Evolutionary conservation across 2,888 invertebrate species (phyloP), one percentile per base, ranked within the genome.

Genomic region (Junonia oenone): DNA sequence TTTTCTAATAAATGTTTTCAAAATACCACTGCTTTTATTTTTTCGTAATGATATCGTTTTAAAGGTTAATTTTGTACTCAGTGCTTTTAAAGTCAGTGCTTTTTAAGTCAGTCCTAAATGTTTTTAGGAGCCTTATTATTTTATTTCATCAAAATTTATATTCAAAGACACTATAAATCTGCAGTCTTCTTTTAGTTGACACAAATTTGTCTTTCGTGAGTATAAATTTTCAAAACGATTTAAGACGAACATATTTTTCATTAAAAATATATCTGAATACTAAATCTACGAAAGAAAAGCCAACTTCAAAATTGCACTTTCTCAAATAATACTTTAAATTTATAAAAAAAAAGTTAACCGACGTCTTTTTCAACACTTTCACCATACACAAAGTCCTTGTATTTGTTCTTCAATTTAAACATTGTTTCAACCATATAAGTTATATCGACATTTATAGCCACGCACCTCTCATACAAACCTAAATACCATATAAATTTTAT

Each of bases 401-500:
- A 11, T 11, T 31, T 2, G 4, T 19, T 3, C 0, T 68, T 63
- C 4, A 65, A 11, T 2, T 53, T 3, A 19, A 68, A 75, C 14
- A 76, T 62, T 11, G 63, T 67, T 8, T 68, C 59, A 0, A 71
- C 62, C 11, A 68, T 65, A 6, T 64, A 58, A 0, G 40, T 51
- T 0, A 72, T 60, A 29, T 80, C 79, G 0, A 71, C 60, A 45
- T 67, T 65, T 0, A 61, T 56, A 0, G 71, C 66, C 17, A 80
- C 49, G 0, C 72, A 48, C 9, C 71, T 71, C 52, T 80, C 76
- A 43, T 80, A 80, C 0, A 74, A 4, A 0, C 73, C 61, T 0
- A 80, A 27, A 29, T 26, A 71, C 68, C 69, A 76, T 1, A 76
- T 2, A 19, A 77, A 75, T 46, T 70, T 69, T 0, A 66, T 61